Evolutionary conservation across 2,888 invertebrate species (phyloP).

Genomic region (Tenthredo notha): DNA sequence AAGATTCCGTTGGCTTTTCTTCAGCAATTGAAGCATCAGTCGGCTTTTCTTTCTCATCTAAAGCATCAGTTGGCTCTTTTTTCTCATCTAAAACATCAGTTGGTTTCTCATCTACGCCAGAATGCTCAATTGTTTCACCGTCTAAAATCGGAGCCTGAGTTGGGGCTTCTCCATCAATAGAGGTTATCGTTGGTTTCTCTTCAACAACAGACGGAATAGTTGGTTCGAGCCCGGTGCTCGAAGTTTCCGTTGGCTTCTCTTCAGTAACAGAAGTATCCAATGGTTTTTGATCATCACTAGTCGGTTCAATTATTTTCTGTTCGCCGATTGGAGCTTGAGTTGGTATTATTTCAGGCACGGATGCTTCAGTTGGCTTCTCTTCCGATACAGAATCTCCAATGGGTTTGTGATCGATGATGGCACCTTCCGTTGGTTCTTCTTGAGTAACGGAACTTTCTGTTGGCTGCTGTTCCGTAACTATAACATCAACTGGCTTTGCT

Average conservation of each 20-base stretch:
- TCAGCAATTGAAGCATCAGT: slow-evolving; percentile 44
- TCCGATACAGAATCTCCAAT: slow-evolving; percentile 53
- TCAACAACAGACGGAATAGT: slow-evolving; percentile 58
- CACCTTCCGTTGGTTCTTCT: slow-evolving; percentile 45
- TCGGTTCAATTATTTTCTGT: slow-evolving; percentile 47
- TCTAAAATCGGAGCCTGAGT: slow-evolving; percentile 18
- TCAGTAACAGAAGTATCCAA: slow-evolving; percentile 50
- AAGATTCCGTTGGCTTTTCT: slow-evolving; percentile 50
- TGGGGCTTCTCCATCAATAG: slow-evolving; percentile 70
- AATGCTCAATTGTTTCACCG: not conserved
- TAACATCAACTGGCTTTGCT: slow-evolving; percentile 27
- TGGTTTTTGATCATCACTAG: slow-evolving; percentile 55
- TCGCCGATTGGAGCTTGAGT: slow-evolving; percentile 54
- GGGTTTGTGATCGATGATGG: slow-evolving; percentile 32
- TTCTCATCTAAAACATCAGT: slow-evolving; percentile 35
- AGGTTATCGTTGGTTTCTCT: slow-evolving; percentile 60
- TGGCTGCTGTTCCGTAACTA: slow-evolving; percentile 42
- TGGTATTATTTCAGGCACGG: slow-evolving; percentile 52
- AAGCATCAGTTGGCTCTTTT: not conserved
- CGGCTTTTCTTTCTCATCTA: not conserved
- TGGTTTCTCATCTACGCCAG: slow-evolving; percentile 39
- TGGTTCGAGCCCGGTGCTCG: slow-evolving; percentile 55
- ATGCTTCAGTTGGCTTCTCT: slow-evolving; percentile 52
- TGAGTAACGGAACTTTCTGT: slow-evolving; percentile 42
- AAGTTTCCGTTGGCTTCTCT: slow-evolving; percentile 55